Percentiles rank a stretch among this genome's conserved stretches.
Conservation (phyloP, 2,113 vertebrate species). For the Eublepharis macularius region DNA sequence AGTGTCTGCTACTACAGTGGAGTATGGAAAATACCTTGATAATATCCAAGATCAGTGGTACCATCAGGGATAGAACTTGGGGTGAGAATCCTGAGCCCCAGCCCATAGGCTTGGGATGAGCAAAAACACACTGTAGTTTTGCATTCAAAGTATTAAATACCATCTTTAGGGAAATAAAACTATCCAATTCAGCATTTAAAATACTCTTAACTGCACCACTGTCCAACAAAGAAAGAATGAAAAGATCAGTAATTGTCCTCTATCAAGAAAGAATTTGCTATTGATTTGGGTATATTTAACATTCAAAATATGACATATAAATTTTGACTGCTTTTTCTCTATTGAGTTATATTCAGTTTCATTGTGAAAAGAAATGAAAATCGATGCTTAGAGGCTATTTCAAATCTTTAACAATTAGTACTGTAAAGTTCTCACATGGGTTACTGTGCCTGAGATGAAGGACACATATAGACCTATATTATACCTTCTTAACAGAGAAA, state of each 20-base stretch:
- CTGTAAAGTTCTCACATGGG: not conserved
- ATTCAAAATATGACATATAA: conserved; percentile 18
- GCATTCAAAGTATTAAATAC: too few relatives aligned
- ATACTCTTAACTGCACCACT: not conserved
- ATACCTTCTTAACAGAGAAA: not conserved
- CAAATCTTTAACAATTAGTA: conserved; percentile 36
- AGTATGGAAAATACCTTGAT: too few relatives aligned
- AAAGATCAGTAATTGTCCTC: not conserved
- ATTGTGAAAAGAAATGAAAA: conserved; percentile 28
- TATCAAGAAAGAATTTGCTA: conserved; percentile 38
- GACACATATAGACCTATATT: not conserved
- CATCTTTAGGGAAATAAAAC: too few relatives aligned
- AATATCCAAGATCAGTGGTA: too few relatives aligned
- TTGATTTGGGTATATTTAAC: conserved; percentile 27
- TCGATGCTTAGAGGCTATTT: conserved; percentile 6
- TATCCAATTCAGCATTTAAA: not conserved
- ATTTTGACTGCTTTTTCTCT: not conserved
- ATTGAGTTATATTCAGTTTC: conserved; percentile 1
- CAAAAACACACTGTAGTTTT: too few relatives aligned
- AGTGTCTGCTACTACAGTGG: too few relatives aligned
- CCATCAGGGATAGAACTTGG: too few relatives aligned
- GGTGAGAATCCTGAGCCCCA: too few relatives aligned
- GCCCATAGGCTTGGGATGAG: too few relatives aligned
- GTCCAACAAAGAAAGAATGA: not conserved
- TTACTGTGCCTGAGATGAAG: not conserved